Evolutionary conservation across 2,888 invertebrate species (phyloP), one percentile per base, ranked within the genome.

Genomic region (Tetragonisca angustula): DNA sequence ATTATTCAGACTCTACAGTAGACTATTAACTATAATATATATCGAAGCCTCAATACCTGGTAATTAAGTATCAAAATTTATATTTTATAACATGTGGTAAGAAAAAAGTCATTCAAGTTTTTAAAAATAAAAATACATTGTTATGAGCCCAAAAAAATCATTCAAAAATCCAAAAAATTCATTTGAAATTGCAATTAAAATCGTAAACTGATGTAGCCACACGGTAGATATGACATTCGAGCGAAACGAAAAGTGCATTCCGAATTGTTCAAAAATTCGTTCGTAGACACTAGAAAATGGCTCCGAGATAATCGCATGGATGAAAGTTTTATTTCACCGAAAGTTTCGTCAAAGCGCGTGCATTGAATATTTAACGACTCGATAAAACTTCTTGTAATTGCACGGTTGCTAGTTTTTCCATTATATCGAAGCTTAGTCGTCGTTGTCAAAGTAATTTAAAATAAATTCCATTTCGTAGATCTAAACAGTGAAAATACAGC

Each of bases 301-400:
- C 52, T 61, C 32, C 17, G 19, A 36, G 27, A 54, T 52, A 61
- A 36, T 24, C 19, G 52, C 13, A 32, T 17, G 36, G 70, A 32
- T 59, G 64, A 65, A 64, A 70, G 67, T 70, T 50, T 76, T 56
- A 69, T 79, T 74, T 32, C 9, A 5, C 4, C 54, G 43, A 52
- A 71, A 76, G 27, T 77, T 67, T 67, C 52, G n/a, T 52, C 24
- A 27, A 72, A 78, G 67, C 61, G 65, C 32, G 19, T 61, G 43
- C 56, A 50, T 54, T 59, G 59, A 77, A 78, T 71, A 71, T 50
- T 77, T 52, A 67, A 61, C 43, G 43, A 62, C 67, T 27, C n/a
- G 67, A 67, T 72, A 52, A 76, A 79, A 76, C 64, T 67, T 76
- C 24, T 79, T 65, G 50, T 71, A 71, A 67, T 71, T 70, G 69